Conservation (phyloP, 2,888 invertebrate genomes). For the Cyrtodaria siliqua region DNA sequence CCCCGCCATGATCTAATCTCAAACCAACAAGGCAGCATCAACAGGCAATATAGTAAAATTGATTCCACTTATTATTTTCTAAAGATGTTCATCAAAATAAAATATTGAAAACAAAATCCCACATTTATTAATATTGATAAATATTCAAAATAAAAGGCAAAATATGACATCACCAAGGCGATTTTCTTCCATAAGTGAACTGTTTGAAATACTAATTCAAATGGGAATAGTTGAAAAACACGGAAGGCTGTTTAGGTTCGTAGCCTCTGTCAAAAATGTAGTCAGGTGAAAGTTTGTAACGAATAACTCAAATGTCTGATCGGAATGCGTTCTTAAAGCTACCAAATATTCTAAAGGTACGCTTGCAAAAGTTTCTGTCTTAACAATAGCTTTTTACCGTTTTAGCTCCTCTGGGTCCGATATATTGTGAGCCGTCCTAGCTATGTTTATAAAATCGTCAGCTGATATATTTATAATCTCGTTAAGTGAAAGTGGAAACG, state of each 20-base stretch:
- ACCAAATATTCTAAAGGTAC: conserved; percentile 35
- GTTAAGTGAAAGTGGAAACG: conserved; percentile 6
- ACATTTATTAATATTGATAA: too few species aligned
- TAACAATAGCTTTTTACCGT: conserved; percentile 30
- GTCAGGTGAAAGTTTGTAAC: conserved; percentile 43
- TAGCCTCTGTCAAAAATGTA: conserved; percentile 23
- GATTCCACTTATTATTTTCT: too few species aligned
- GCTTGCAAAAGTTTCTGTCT: conserved; percentile 46
- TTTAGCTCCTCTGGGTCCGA: conserved; percentile 32
- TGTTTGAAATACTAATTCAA: too few species aligned
- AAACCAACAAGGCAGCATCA: too few species aligned
- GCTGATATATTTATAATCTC: conserved; percentile 20
- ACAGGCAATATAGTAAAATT: too few species aligned
- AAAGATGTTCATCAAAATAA: too few species aligned
- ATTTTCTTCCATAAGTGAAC: too few species aligned
- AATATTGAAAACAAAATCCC: too few species aligned
- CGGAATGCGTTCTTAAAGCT: conserved; percentile 34
- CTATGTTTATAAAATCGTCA: conserved; percentile 41
- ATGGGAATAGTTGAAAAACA: conserved; percentile 4
- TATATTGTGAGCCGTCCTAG: conserved; percentile 26
- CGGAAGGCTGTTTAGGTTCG: not conserved
- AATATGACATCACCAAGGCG: too few species aligned
- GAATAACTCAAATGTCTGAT: conserved; percentile 44
- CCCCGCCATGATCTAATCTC: too few species aligned
- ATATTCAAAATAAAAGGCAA: too few species aligned